Base-by-base conservation (phyloP, 2,113 vertebrate species). In the Sinocyclocheilus anophthalmus region DNA sequence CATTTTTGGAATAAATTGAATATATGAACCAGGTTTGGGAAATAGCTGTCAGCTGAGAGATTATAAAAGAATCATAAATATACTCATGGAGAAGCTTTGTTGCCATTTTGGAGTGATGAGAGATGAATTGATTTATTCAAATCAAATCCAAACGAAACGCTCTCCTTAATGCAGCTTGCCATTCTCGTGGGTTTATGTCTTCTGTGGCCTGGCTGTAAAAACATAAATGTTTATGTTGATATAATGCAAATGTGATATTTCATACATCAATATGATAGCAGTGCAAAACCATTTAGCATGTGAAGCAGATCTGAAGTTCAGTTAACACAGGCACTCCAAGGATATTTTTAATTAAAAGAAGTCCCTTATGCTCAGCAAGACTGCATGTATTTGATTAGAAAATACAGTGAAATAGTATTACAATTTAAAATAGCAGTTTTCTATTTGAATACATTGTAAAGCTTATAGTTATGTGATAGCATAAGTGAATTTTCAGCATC, bases 211-310 rank as follows among this genome's bases (percentile, higher is more conserved):
- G 33, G 69, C 37, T 72, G 69, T 22, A 42, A 73, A 72, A 73
- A n/a, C 73, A 48, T 48, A 14, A 24, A 48, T 24, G 39, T 13
- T 76, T 24, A 48, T 76, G 42, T 26, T 76, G 73, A 50, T 50
- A 26, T 76, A 76, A 76, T 76, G 42, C 73, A 50, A 76, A 76
- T 76, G 73, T 76, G 73, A 50, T 76, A 76, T 76, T 50, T 76
- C 73, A 76, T n/a, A 76, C 73, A 76, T 50, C 22, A 6, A 16
- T 76, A 76, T 16, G n/a, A 42, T 7, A 14, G 72, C 39, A 0
- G 39, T 48, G 39, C 67, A n/a, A 1, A 48, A 75, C 11, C 45
- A 22, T 48, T 75, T 48, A 75, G 72, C 39, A 75, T 45, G 72
- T n/a, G 72, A 24, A 42, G 42, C 72, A 48, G 22, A 22, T 72